phyloP scores from a whole-genome alignment of 2,113 vertebrate species.

The Potamarius usumacintae region DNA sequence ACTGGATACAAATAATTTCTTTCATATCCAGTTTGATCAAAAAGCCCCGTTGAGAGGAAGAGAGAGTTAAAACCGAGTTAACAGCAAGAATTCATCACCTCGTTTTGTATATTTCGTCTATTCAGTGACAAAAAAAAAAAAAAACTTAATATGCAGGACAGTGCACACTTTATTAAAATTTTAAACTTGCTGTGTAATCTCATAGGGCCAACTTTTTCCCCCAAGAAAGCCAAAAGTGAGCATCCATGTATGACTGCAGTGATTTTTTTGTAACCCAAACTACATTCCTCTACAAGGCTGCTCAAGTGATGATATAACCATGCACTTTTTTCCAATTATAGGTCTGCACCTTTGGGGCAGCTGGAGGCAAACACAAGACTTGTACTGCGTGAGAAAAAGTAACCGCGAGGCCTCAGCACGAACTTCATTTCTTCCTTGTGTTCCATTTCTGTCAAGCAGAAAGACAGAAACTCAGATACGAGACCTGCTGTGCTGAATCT shows the following conservation, averaged over 20 bases:
- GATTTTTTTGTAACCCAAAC: background rate
- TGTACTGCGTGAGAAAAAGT: constrained; percentile 50
- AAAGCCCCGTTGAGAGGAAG: background rate
- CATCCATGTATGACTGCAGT: background rate
- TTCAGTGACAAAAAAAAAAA: background rate
- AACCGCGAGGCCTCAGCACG: constrained; percentile 59
- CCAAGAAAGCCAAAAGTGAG: background rate
- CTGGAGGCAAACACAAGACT: constrained; percentile 38
- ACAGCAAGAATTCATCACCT: background rate
- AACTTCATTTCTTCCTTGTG: constrained; percentile 54
- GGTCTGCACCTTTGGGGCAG: constrained; percentile 25
- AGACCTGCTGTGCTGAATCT: constrained; percentile 43
- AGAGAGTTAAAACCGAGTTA: background rate
- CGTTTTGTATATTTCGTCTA: background rate
- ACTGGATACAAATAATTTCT: background rate
- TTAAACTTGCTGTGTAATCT: background rate
- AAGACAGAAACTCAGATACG: constrained; percentile 49
- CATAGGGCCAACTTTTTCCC: background rate
- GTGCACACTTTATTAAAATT: constrained; percentile 11
- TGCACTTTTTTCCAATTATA: constrained; percentile 19
- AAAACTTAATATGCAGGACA: constrained; percentile 5
- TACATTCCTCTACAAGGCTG: constrained; percentile 9
- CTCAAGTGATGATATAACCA: constrained; percentile 33
- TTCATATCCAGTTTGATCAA: background rate
- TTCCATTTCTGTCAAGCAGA: constrained; percentile 74